These are phyloP conservation scores for Xyrauchen texanus DNA, from an alignment of 2,113 vertebrate species.

Conservation along the genomic window DNA sequence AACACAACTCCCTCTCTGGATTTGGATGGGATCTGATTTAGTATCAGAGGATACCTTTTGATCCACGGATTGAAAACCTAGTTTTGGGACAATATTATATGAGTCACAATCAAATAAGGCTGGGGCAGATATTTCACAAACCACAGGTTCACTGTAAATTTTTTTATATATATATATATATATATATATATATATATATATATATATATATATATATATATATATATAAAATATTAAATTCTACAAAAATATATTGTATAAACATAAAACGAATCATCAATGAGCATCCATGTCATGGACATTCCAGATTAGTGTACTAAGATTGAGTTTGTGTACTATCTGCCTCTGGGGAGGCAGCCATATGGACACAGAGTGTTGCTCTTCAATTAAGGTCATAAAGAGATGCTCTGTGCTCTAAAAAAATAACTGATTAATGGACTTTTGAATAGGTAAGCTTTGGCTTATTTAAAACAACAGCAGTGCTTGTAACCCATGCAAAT, in stretches of 20 bases:
- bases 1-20: not conserved
- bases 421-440: slow-evolving; percentile 18
- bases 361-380: slow-evolving; percentile 21
- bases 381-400: slow-evolving; percentile 31
- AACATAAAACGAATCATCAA: not conserved
- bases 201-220: no score
- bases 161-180: no score
- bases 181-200: no score
- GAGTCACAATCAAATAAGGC: not conserved
- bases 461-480: slow-evolving; percentile 7
- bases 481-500: not conserved
- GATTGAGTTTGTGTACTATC: not conserved
- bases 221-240: not conserved
- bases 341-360: slow-evolving; percentile 1
- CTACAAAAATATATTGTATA: not conserved
- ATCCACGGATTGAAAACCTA: slow-evolving; percentile 33
- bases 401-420: slow-evolving; percentile 10
- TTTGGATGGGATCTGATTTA: slow-evolving; percentile 33
- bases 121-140: not conserved
- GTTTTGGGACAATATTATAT: slow-evolving; percentile 1
- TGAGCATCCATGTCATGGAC: not conserved
- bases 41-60: slow-evolving; percentile 10
- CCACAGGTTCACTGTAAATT: not conserved
- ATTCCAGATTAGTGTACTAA: not conserved
- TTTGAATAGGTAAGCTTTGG: slow-evolving; percentile 15